Conservation (phyloP, 2,888 invertebrate genomes). For the Frankliniella fusca region DNA sequence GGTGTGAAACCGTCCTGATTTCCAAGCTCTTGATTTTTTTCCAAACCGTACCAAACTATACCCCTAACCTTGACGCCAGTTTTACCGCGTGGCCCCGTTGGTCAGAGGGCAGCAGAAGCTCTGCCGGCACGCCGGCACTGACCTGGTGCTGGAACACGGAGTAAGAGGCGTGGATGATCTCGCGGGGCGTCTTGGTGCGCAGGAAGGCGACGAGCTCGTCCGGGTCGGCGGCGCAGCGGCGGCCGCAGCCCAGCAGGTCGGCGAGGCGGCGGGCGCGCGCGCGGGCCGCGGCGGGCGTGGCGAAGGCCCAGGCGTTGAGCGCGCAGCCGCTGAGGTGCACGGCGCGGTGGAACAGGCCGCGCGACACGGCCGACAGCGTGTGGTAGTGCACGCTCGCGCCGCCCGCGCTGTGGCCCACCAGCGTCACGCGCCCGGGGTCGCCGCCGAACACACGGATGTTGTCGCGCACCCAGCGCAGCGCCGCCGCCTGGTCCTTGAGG, state of each 20-base stretch:
- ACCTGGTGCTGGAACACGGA: neutral
- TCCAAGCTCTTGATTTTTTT: no score
- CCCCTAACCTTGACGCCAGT: no score
- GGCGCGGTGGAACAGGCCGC: constrained; percentile 4
- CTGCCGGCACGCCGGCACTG: neutral
- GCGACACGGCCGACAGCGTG: constrained; percentile 48
- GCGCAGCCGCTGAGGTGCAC: constrained; percentile 2
- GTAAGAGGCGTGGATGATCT: neutral
- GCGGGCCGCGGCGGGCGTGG: neutral
- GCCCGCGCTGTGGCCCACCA: constrained; percentile 52
- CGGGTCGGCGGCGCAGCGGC: neutral
- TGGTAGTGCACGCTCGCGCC: constrained; percentile 51
- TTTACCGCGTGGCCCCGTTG: no score
- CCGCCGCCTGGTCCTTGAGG: constrained; percentile 51
- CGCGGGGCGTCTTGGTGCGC: neutral
- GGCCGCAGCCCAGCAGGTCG: constrained; percentile 6
- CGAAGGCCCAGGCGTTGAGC: neutral
- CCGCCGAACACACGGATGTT: constrained; percentile 51
- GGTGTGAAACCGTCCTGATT: no score
- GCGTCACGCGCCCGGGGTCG: constrained; percentile 51
- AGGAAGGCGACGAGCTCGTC: constrained; percentile 5
- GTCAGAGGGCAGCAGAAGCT: neutral
- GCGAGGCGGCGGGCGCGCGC: neutral
- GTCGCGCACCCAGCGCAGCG: constrained; percentile 51
- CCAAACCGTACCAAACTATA: no score